Conservation (phyloP, 2,888 invertebrate genomes). For the Tyria jacobaeae region DNA sequence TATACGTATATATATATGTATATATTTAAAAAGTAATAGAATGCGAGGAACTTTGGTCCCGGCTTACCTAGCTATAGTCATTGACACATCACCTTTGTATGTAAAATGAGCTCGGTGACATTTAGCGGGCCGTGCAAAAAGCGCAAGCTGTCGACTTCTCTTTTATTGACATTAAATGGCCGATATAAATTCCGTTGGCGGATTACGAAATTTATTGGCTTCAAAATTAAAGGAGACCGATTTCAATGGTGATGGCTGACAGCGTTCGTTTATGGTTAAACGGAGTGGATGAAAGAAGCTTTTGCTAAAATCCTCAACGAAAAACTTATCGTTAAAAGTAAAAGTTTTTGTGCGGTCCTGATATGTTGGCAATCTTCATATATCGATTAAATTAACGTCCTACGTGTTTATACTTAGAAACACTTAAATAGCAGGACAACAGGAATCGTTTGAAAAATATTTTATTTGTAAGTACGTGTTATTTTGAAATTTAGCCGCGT, state of each 20-base stretch:
- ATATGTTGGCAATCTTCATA: not conserved
- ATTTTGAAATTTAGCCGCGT: no score
- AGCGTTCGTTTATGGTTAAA: constrained; percentile 76
- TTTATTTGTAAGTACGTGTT: no score
- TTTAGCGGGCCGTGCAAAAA: constrained; percentile 69
- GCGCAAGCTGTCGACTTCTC: constrained; percentile 60
- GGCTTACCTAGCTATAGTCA: constrained; percentile 56
- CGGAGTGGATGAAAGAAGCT: constrained; percentile 63
- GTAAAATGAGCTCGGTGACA: constrained; percentile 74
- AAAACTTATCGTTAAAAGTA: constrained; percentile 71
- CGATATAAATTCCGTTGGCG: constrained; percentile 84
- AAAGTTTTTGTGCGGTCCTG: constrained; percentile 40
- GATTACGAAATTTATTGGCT: constrained; percentile 85
- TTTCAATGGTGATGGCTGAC: constrained; percentile 82
- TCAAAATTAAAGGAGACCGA: constrained; percentile 85
- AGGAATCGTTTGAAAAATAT: no score
- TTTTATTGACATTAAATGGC: constrained; percentile 83
- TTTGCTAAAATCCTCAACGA: constrained; percentile 65
- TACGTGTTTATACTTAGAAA: not conserved
- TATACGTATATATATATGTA: no score
- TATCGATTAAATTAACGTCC: not conserved
- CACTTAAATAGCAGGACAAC: not conserved
- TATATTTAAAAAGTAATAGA: constrained; percentile 35
- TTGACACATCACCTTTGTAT: constrained; percentile 80
- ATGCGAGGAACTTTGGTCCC: constrained; percentile 25